Evolutionary conservation across 1,140 invertebrate species (phyloP), one percentile per base, ranked within the genome.

Genomic region (Chlorops oryzae): DNA sequence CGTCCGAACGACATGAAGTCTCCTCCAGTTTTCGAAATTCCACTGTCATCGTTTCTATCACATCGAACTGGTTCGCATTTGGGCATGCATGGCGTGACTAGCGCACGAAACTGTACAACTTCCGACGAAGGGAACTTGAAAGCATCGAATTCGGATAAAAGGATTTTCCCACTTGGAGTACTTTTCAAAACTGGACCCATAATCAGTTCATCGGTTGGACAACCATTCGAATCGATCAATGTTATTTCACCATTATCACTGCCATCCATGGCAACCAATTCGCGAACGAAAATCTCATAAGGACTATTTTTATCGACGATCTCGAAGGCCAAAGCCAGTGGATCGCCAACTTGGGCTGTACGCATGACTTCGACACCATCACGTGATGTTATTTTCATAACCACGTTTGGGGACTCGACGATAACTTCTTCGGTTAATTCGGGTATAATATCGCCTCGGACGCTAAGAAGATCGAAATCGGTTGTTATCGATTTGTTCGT

Each of bases 91-190:
- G 92, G 92, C 3, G 91, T 94, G 13, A 96, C 90, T 58, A 95
- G 70, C 6, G 91, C 92, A 46, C 90, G 82, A 82, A 96, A 96
- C 72, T 96, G 91, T 0, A 96, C 92, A 28, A 93, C 84, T 70
- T 94, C 91, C 1, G 90, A 92, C 23, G 90, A 91, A 1, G 92
- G 91, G 77, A 96, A 96, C 68, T 95, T 94, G 82, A 96, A 96
- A n/a, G 92, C 92, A 67, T 95, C 91, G 75, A 95, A 95, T 69
- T 91, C 86, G 2, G 90, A 92, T 37, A 92, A 73, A n/a, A 95
- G 77, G 50, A 70, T 60, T 55, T 88, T 89, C 72, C 83, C 83
- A 50, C 82, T 82, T 54, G 80, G 77, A 21, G 81, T 76, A 23
- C 88, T 85, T 74, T 92, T 90, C 73, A 87, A 87, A 46, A 92